Evolutionary conservation across 2,888 invertebrate genomes (phyloP), one percentile per base, ranked within the genome.

Genomic region (Arctia plantaginis): DNA sequence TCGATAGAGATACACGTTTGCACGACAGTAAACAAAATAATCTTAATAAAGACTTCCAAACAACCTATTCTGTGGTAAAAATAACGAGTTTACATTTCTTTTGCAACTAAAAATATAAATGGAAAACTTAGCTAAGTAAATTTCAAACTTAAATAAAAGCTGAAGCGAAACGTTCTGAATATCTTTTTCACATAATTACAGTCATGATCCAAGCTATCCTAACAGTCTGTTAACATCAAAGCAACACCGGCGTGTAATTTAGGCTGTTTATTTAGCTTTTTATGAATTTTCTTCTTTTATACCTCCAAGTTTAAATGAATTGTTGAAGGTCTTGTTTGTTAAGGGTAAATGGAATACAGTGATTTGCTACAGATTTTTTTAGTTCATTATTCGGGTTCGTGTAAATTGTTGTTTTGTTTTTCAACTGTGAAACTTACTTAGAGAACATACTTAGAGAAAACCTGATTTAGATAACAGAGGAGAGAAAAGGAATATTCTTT

Each of bases 221-320:
- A 62, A 79, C 70, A 59, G 55, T 41, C 69, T 75, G 70, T 80
- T 75, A 76, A 74, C 66, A 79, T 75, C 80, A 69, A 55, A 82
- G 75, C 44, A 71, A 69, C 55, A 51, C 47, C 20, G 33, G 44
- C 66, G 27, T 30, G 44, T 71, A 65, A 79, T 75, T 75, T 66
- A 13, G 15, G 30, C 59, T 62, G 12, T 74, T 72, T 71, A 74
- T 74, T 77, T 75, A 64, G 33, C 33, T 33, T 59, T 74, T 66
- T 66, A 66, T 66, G 27, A 66, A 66, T 66, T 41, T 44, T 71
- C 41, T 62, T 20, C 55, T 59, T 55, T 55, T 39, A 23, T 33
- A 35, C 20, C 27, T 27, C 59, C 33, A 30, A 27, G 51, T 55
- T 69, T 41, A 13, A 39, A 69, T 15, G 39, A 59, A 69, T 69